These are phyloP conservation scores for Momotus momota DNA, from an alignment of 2,797 vertebrate genomes.

Conservation along the genomic window DNA sequence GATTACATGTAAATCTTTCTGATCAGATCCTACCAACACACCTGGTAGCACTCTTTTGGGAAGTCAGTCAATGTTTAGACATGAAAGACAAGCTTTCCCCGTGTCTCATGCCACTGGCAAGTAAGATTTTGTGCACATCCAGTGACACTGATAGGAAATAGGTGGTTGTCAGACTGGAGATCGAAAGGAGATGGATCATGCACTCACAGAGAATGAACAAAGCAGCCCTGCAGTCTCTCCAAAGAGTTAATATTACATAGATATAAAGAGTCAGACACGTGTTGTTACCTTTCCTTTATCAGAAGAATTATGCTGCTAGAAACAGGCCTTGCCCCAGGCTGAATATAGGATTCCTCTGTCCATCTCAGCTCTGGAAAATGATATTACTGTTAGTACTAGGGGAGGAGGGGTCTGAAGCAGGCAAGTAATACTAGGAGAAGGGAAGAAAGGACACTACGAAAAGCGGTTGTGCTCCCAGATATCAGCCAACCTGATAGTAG, in stretches of 20 bases:
- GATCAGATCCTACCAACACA: fast-evolving
- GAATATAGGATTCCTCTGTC: not conserved
- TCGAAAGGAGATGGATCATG: fast-evolving
- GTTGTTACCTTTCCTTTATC: not conserved
- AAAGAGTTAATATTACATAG: not conserved
- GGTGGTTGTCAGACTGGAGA: not conserved
- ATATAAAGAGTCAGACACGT: not conserved
- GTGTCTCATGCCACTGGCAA: not conserved
- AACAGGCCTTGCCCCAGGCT: not conserved
- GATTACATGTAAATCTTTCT: not conserved
- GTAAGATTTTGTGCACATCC: not conserved
- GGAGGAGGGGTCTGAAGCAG: not conserved
- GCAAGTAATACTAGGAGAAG: not conserved
- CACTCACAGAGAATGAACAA: not conserved
- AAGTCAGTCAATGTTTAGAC: not conserved
- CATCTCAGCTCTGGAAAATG: not conserved
- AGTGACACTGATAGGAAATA: not conserved
- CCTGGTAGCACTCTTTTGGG: not conserved
- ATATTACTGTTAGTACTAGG: not conserved
- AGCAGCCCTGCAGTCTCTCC: not conserved
- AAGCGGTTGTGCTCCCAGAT: not conserved
- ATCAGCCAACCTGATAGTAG: not conserved
- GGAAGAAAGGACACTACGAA: not conserved
- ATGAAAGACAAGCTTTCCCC: not conserved
- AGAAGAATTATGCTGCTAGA: not conserved